Conservation (phyloP, 1,140 invertebrate genomes). For the Gonioctena quinquepunctata region DNA sequence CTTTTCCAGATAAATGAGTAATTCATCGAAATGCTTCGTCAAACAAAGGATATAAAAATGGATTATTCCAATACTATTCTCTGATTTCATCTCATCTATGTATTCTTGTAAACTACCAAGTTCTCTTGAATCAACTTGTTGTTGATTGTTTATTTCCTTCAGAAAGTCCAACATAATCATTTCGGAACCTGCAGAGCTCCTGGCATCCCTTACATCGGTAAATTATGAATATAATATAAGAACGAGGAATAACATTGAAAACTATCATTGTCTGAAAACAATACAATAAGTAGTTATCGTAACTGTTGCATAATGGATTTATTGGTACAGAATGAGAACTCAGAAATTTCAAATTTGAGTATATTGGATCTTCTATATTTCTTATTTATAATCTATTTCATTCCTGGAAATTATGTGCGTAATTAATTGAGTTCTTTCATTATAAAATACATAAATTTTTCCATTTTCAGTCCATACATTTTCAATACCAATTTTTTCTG, state of each 20-base stretch:
- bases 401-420: background rate
- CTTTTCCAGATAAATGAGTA: slow-evolving; percentile 2
- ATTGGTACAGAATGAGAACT: no score
- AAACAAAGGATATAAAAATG: slow-evolving; percentile 1
- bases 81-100: background rate
- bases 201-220: background rate
- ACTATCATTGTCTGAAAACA: no score
- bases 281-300: no score
- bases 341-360: background rate
- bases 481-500: background rate
- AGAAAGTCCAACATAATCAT: background rate
- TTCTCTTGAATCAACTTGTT: background rate
- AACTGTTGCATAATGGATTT: no score
- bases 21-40: slow-evolving; percentile 10
- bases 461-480: background rate
- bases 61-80: background rate
- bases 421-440: background rate
- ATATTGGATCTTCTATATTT: background rate
- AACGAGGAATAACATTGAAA: no score
- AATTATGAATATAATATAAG: background rate
- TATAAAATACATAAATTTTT: background rate
- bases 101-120: background rate
- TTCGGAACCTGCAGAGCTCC: background rate
- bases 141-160: background rate
- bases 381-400: background rate